phyloP scores from a whole-genome alignment of 2,113 vertebrate species.

The Anarrhichthys ocellatus region DNA sequence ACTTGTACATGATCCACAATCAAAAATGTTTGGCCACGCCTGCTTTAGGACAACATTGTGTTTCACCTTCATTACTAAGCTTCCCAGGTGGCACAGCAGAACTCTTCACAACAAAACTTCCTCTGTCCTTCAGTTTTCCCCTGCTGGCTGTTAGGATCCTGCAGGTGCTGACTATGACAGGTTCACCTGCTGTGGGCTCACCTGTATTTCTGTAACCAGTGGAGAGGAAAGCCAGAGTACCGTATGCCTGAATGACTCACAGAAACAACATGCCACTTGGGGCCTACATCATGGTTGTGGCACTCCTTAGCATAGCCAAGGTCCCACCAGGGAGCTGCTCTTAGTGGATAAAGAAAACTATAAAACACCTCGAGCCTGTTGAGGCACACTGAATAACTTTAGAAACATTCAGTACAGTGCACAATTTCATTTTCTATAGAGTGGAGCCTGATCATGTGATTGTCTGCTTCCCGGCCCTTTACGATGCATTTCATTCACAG shows the following conservation, averaged over 20 bases:
- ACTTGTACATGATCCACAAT: neutral
- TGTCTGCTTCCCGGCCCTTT: slow-evolving; percentile 29
- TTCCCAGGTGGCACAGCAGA: slow-evolving; percentile 45
- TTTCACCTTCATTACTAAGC: slow-evolving; percentile 52
- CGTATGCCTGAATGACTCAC: slow-evolving; percentile 65
- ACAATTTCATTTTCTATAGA: slow-evolving; percentile 31
- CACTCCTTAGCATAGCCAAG: slow-evolving; percentile 51
- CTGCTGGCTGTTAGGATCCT: slow-evolving; percentile 61
- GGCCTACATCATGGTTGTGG: slow-evolving; percentile 55
- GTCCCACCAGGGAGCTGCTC: slow-evolving; percentile 48
- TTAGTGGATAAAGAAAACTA: slow-evolving; percentile 32
- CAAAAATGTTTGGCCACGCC: neutral
- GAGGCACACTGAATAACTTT: slow-evolving; percentile 19
- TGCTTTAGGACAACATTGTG: slow-evolving; percentile 31
- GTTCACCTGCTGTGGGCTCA: slow-evolving; percentile 73
- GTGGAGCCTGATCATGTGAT: slow-evolving; percentile 28
- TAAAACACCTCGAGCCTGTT: slow-evolving; percentile 11
- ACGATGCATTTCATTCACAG: slow-evolving; percentile 52
- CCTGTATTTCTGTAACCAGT: slow-evolving; percentile 61
- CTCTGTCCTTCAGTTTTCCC: slow-evolving; percentile 60
- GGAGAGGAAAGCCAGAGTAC: slow-evolving; percentile 65
- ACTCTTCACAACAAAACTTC: slow-evolving; percentile 59
- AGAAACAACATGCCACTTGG: slow-evolving; percentile 65
- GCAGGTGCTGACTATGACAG: slow-evolving; percentile 71
- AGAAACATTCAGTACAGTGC: neutral